phyloP scores from a whole-genome alignment of 2,113 vertebrate species.

The Dendrocopos noguchii region DNA sequence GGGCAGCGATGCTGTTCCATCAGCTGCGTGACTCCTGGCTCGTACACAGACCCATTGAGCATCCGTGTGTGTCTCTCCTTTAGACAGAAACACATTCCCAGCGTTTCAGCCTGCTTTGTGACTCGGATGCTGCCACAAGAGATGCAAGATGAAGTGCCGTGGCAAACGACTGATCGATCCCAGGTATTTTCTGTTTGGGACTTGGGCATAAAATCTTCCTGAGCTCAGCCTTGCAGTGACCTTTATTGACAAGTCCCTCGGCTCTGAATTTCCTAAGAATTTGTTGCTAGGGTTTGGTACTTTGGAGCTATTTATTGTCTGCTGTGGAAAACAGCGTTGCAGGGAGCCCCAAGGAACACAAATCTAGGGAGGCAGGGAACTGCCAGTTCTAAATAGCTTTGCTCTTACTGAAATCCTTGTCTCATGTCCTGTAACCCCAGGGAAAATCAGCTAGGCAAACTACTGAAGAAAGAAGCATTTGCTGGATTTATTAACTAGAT shows the following conservation, averaged over 20 bases:
- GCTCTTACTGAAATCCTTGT: background rate
- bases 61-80: rapidly evolving
- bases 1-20: background rate
- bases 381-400: background rate
- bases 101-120: rapidly evolving
- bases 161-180: rapidly evolving
- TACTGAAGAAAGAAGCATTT: background rate
- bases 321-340: background rate
- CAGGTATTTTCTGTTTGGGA: background rate
- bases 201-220: rapidly evolving
- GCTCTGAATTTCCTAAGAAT: background rate
- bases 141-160: rapidly evolving
- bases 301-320: rapidly evolving
- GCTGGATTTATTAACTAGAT: background rate
- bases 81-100: too few relatives aligned
- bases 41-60: background rate
- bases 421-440: background rate
- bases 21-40: rapidly evolving
- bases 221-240: background rate
- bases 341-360: rapidly evolving
- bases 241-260: background rate
- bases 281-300: background rate
- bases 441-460: background rate
- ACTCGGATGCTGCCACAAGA: rapidly evolving
- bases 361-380: background rate